Conservation (phyloP, 2,797 vertebrate species). For the Neopelma chrysocephalum region DNA sequence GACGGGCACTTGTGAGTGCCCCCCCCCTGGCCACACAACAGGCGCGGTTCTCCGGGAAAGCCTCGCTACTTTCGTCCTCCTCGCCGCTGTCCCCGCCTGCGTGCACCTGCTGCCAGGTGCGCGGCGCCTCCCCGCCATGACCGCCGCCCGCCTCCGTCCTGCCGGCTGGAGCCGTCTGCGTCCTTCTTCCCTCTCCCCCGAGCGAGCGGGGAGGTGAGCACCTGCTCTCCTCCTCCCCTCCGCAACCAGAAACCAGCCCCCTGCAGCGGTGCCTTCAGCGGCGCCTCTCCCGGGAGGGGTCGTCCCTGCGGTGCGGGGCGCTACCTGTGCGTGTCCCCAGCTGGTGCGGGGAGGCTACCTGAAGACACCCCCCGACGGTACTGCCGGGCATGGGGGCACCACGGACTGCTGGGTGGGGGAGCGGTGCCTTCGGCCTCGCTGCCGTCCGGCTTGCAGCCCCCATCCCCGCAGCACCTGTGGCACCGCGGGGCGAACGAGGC, state of each 20-base stretch:
- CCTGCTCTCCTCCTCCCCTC: background rate
- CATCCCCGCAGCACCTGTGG: background rate
- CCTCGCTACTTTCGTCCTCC: background rate
- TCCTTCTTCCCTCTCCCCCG: background rate
- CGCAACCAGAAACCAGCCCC: background rate
- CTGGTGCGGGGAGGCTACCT: background rate
- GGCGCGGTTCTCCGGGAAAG: background rate
- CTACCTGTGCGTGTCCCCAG: background rate
- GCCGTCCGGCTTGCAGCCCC: background rate
- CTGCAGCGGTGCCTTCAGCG: background rate
- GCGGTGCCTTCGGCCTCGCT: background rate
- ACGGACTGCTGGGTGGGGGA: too few relatives aligned
- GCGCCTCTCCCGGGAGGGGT: background rate
- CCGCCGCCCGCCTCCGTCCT: background rate
- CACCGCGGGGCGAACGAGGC: background rate
- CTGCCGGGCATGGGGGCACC: background rate
- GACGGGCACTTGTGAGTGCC: background rate
- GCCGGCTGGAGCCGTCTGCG: background rate
- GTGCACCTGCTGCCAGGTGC: slow-evolving; percentile 36
- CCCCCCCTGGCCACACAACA: background rate
- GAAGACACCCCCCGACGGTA: background rate
- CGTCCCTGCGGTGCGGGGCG: background rate
- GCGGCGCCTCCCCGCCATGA: background rate
- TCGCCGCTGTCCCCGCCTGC: background rate
- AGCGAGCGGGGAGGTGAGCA: background rate